A percentile compares a stretch with the other conserved stretches of the same genome.
phyloP scores from a whole-genome alignment of 2,113 vertebrate genomes.

The Nymphicus hollandicus region DNA sequence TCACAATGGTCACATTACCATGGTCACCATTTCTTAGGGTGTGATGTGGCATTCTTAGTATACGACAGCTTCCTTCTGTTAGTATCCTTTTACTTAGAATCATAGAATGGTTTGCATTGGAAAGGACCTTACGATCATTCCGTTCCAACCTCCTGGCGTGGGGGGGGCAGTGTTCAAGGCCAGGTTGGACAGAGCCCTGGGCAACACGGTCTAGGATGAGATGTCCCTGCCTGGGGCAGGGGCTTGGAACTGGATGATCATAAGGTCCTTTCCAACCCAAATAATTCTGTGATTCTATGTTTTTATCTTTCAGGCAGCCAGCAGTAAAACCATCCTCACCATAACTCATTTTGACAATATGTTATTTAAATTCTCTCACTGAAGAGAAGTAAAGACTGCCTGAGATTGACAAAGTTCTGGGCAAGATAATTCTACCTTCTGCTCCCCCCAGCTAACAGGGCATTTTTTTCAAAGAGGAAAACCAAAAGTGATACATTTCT shows the following conservation, averaged over 20 bases:
- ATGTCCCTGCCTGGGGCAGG: background rate
- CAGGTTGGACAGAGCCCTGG: background rate
- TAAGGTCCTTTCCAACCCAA: background rate
- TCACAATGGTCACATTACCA: background rate
- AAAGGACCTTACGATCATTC: background rate
- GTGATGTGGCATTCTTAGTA: background rate
- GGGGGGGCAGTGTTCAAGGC: too few relatives aligned
- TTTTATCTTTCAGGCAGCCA: background rate
- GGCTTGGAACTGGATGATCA: background rate
- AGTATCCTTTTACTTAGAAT: background rate
- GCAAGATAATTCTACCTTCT: background rate
- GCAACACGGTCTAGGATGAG: background rate
- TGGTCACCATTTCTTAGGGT: background rate
- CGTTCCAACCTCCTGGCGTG: background rate
- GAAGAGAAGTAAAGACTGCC: background rate
- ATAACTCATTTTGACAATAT: background rate
- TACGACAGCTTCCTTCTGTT: background rate
- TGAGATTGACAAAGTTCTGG: background rate
- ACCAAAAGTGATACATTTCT: background rate
- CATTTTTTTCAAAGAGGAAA: background rate
- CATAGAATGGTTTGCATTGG: background rate
- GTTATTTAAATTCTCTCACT: background rate
- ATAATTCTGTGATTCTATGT: background rate
- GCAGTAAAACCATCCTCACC: background rate
- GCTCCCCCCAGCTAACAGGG: background rate